phyloP scores from a whole-genome alignment of 2,888 invertebrate species.

The Oegoconia quadripuncta region DNA sequence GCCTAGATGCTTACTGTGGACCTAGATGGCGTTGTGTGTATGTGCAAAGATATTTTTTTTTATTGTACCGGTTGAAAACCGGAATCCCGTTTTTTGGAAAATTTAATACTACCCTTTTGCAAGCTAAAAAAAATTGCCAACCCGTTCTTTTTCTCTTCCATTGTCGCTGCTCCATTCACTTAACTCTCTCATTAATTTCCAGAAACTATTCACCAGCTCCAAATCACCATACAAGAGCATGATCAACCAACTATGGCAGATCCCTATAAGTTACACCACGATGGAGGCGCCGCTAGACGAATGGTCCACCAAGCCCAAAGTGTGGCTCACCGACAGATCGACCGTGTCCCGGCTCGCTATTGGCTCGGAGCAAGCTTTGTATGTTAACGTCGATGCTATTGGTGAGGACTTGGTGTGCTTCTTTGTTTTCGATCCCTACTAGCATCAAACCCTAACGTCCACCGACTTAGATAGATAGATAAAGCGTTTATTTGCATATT shows the following conservation, averaged over 20 bases:
- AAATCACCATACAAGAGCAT: slow-evolving; percentile 45
- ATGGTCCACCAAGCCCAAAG: slow-evolving; percentile 43
- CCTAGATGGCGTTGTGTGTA: no score
- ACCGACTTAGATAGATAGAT: not conserved
- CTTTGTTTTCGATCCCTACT: not conserved
- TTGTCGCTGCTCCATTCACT: no score
- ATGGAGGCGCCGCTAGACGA: slow-evolving; percentile 27
- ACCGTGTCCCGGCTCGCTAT: slow-evolving; percentile 26
- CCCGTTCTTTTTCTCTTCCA: no score
- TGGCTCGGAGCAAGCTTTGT: slow-evolving; percentile 71
- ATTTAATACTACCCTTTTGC: no score
- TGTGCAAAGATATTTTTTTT: no score
- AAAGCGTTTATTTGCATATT: not conserved
- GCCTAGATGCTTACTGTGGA: no score
- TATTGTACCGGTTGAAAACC: no score
- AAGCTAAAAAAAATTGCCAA: no score
- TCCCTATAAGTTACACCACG: slow-evolving; percentile 75
- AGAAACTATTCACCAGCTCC: slow-evolving; percentile 58
- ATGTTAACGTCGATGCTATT: slow-evolving; percentile 81
- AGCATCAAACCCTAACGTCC: no score
- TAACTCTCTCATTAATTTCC: slow-evolving; percentile 14
- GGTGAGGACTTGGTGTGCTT: slow-evolving; percentile 50
- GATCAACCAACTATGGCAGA: slow-evolving; percentile 75
- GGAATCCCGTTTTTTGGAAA: no score
- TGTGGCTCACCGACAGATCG: slow-evolving; percentile 50